These are phyloP conservation scores for Syrmaticus mikado DNA, from an alignment of 2,113 vertebrate species.

Conservation along the genomic window DNA sequence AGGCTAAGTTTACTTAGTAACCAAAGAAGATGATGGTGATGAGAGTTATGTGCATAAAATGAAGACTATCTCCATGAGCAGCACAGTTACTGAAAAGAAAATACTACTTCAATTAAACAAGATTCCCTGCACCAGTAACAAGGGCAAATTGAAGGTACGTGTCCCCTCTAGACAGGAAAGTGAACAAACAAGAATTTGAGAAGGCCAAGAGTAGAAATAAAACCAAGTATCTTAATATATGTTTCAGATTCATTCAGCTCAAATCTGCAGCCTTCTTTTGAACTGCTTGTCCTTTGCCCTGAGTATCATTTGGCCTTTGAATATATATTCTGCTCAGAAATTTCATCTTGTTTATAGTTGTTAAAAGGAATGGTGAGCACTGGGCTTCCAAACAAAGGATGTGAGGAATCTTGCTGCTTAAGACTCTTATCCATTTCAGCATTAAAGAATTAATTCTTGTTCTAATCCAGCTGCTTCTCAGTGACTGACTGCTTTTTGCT, in stretches of 20 bases:
- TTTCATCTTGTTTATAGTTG: neutral
- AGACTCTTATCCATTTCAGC: neutral
- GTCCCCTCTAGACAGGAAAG: neutral
- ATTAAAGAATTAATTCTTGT: slow-evolving; percentile 31
- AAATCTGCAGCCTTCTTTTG: neutral
- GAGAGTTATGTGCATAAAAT: neutral
- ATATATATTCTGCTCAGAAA: neutral
- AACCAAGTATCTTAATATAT: neutral
- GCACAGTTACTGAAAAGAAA: neutral
- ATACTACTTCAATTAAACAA: slow-evolving; percentile 18
- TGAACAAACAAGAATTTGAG: neutral
- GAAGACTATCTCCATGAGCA: neutral
- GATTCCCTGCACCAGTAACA: slow-evolving; percentile 3
- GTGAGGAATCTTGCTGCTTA: slow-evolving; percentile 2
- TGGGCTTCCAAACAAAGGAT: neutral
- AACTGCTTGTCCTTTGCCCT: neutral
- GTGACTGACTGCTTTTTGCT: neutral
- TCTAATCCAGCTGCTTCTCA: neutral
- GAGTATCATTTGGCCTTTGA: neutral
- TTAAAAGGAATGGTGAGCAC: neutral
- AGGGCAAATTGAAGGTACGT: slow-evolving; percentile 14
- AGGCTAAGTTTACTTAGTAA: neutral
- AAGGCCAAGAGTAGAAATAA: neutral
- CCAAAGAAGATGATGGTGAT: neutral
- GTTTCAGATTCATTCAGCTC: neutral